These are phyloP conservation scores for Drosophila yooni DNA, from an alignment of 2,888 invertebrate species.

Conservation along the genomic window DNA sequence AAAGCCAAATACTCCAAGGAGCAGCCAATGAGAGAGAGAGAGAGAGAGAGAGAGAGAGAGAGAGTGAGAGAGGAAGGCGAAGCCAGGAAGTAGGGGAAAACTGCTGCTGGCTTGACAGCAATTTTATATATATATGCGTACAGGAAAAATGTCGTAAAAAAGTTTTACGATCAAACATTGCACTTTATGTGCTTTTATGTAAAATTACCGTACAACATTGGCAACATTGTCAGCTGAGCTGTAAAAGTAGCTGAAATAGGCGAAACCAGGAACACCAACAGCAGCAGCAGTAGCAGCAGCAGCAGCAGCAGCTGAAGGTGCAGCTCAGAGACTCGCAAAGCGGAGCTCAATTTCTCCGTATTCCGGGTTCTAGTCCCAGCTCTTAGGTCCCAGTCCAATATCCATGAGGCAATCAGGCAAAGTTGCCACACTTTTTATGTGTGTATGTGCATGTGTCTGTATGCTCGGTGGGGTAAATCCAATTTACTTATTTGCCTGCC, in stretches of 20 bases:
- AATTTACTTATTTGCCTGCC: constrained; percentile 72
- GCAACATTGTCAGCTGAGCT: constrained; percentile 80
- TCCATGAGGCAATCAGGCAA: constrained; percentile 74
- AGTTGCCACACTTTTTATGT: constrained; percentile 51
- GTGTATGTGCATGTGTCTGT: background rate
- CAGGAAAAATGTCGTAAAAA: constrained; percentile 82
- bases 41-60: background rate
- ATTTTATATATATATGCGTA: constrained; percentile 69
- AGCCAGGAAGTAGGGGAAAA: background rate
- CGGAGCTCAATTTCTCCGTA: constrained; percentile 31
- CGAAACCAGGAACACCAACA: constrained; percentile 20
- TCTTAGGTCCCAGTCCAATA: constrained; percentile 61
- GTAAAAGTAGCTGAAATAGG: constrained; percentile 71
- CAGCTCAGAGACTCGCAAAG: constrained; percentile 36
- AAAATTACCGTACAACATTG: constrained; percentile 80
- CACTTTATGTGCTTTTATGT: constrained; percentile 82
- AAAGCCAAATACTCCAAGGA: constrained; percentile 72
- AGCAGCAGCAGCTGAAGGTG: constrained; percentile 42
- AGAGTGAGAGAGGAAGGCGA: background rate
- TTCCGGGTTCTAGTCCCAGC: constrained; percentile 6
- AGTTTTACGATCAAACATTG: constrained; percentile 82
- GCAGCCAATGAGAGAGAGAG: constrained; percentile 1
- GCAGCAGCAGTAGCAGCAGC: constrained; percentile 28
- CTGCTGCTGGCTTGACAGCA: constrained; percentile 57
- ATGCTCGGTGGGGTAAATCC: constrained; percentile 57